Evolutionary conservation across 2,797 vertebrate genomes (phyloP), one percentile per base, ranked within the genome.

Genomic region (Myripristis jacobus): DNA sequence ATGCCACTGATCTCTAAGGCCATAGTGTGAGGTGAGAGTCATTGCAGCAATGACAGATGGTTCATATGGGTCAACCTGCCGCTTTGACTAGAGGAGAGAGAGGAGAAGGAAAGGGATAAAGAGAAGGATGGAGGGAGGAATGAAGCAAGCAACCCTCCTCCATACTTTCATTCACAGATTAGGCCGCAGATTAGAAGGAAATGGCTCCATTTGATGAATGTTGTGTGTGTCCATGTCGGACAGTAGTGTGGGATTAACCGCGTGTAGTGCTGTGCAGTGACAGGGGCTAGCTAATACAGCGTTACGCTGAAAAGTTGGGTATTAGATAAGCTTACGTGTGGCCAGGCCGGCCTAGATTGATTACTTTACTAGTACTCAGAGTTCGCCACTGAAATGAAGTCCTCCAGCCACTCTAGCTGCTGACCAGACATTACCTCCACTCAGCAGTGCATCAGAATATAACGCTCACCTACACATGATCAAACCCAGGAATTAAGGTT

Each of bases 11-110:
- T 88, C 86, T 86, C 87, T 44, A 70, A 59, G 80, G 67, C 70
- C 78, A 46, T 61, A 78, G 83, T 73, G 73, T 86, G 84, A 84
- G 77, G 79, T 81, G 80, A 75, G 85, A 88, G 70, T 69, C 76
- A 21, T 75, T 47, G 72, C 77, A 73, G 82, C 77, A 76, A 58
- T 81, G 90, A 87, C 90, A 91, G 90, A 92, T 90, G 88, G 87
- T 87, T 88, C 89, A 87, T 83, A 64, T 83, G 83, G 89, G 91
- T 91, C 88, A 90, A 83, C 85, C 82, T 86, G 85, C 78, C 41
- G 27, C 73, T 82, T 72, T 76, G 75, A 85, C 64, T 51, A 27
- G 72, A 88, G 55, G 55, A 60, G 60, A 78, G 78, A 70, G 74
- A 59, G 31, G 73, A 74, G 75, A 79, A 2, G 48, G 67, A 72